Percentiles rank a stretch among this genome's conserved stretches.
phyloP scores from a whole-genome alignment of 2,797 vertebrate genomes.

The Cichlasoma orientale region DNA sequence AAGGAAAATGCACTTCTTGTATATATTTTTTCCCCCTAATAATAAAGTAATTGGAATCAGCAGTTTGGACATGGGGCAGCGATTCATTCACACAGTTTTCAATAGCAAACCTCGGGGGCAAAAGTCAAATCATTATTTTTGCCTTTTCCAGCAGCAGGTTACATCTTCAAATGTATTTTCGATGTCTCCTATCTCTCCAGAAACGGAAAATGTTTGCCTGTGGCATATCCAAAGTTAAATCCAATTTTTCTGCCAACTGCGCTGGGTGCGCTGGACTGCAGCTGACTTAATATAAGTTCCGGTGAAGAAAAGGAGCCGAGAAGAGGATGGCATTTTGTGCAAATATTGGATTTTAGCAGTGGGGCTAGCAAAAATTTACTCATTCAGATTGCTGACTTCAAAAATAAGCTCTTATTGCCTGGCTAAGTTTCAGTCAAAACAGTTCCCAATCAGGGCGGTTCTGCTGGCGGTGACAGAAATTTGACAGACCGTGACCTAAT shows the following conservation, averaged over 20 bases:
- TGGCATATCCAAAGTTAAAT: slow-evolving; percentile 13
- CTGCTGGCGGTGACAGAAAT: slow-evolving; percentile 35
- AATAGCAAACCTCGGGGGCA: neutral
- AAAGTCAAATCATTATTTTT: slow-evolving; percentile 13
- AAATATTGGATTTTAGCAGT: slow-evolving; percentile 35
- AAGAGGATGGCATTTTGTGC: slow-evolving; percentile 1
- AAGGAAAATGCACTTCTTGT: neutral
- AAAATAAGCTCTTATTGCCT: slow-evolving; percentile 22
- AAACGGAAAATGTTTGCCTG: slow-evolving; percentile 27
- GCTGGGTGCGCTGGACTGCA: neutral
- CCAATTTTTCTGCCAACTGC: slow-evolving; percentile 10
- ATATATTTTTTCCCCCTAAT: neutral
- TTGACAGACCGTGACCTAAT: slow-evolving; percentile 8
- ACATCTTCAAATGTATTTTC: slow-evolving; percentile 25
- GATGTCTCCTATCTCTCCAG: neutral
- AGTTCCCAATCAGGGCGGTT: slow-evolving; percentile 34
- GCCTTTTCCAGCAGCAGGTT: neutral
- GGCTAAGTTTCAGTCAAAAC: slow-evolving; percentile 16
- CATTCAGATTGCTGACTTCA: slow-evolving; percentile 40
- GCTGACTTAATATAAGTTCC: slow-evolving; percentile 8
- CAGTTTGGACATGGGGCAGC: neutral
- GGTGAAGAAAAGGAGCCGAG: slow-evolving; percentile 4
- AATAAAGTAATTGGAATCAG: neutral
- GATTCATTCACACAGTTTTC: neutral
- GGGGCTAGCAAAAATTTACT: slow-evolving; percentile 14